Evolutionary conservation across 2,113 vertebrate genomes (phyloP).

Genomic region (Xenopus borealis): DNA sequence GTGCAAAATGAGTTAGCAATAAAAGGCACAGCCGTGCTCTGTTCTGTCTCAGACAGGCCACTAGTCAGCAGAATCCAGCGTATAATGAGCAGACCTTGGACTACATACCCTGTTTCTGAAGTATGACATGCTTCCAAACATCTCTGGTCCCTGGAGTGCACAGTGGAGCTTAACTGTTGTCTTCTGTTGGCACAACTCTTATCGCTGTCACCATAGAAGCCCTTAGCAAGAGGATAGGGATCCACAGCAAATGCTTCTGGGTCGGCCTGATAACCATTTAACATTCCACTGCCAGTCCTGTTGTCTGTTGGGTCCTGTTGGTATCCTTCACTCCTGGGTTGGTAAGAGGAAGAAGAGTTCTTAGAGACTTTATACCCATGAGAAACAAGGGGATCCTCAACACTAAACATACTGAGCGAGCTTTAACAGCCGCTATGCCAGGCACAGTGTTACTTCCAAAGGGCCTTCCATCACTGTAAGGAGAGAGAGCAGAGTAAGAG

Average conservation of each 20-base stretch:
- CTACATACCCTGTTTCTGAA: constrained; percentile 82
- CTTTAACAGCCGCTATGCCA: constrained; percentile 60
- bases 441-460: constrained; percentile 63
- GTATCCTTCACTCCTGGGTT: constrained; percentile 65
- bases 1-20: background rate
- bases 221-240: constrained; percentile 66
- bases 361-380: constrained; percentile 90
- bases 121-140: constrained; percentile 72
- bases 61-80: background rate
- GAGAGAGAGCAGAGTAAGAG: constrained; percentile 40
- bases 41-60: background rate
- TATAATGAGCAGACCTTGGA: constrained; percentile 34
- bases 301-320: constrained; percentile 59
- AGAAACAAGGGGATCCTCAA: constrained; percentile 93
- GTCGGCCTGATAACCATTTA: constrained; percentile 79
- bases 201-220: constrained; percentile 65
- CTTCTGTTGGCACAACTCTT: constrained; percentile 55
- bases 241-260: constrained; percentile 56
- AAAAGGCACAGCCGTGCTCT: background rate
- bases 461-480: constrained; percentile 77
- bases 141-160: constrained; percentile 72
- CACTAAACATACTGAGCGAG: constrained; percentile 85
- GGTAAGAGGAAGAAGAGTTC: constrained; percentile 63
- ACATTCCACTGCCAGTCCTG: constrained; percentile 61
- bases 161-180: constrained; percentile 61